A percentile compares a stretch with the other conserved stretches of the same genome.
Evolutionary conservation across 1,140 invertebrate species (phyloP).

Genomic region (Drosophila pandora): DNA sequence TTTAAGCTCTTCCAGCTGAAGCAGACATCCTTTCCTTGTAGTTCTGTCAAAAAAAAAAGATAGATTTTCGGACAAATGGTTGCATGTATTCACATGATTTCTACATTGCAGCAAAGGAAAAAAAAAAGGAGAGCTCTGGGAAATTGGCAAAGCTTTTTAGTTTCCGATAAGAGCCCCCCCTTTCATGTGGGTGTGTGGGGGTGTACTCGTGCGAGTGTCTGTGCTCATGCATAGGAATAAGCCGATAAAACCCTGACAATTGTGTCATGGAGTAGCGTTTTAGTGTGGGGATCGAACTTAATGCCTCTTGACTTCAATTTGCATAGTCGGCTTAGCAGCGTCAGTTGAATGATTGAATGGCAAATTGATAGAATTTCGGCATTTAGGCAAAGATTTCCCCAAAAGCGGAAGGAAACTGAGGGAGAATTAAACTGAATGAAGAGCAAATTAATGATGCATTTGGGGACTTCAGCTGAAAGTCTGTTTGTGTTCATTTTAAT

Average conservation of each 20-base stretch:
- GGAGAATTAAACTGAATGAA: slow-evolving; percentile 12
- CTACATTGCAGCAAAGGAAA: slow-evolving; percentile 1
- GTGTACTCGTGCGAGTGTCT: slow-evolving; percentile 19
- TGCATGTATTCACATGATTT: slow-evolving; percentile 10
- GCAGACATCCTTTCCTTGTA: background rate
- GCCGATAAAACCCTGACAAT: slow-evolving; percentile 59
- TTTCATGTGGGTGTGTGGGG: slow-evolving; percentile 12
- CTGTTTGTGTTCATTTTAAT: slow-evolving; percentile 18
- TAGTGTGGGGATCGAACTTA: slow-evolving; percentile 53
- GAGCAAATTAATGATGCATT: slow-evolving; percentile 9
- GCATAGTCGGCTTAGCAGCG: slow-evolving; percentile 56
- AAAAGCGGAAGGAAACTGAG: background rate
- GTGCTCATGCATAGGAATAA: slow-evolving; percentile 53
- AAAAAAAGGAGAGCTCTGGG: slow-evolving; percentile 8
- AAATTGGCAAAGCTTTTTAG: slow-evolving; percentile 34
- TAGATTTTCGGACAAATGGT: slow-evolving; percentile 13
- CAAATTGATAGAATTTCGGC: slow-evolving; percentile 39
- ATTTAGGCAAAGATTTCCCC: slow-evolving; percentile 17
- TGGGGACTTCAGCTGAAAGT: background rate
- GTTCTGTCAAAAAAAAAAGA: background rate
- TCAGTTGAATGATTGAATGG: slow-evolving; percentile 44
- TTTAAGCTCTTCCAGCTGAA: background rate
- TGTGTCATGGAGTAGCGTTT: slow-evolving; percentile 56
- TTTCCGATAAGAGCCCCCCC: slow-evolving; percentile 31
- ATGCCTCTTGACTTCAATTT: slow-evolving; percentile 62